phyloP scores from a whole-genome alignment of 2,888 invertebrate genomes.

The Agriopis leucophaearia region DNA sequence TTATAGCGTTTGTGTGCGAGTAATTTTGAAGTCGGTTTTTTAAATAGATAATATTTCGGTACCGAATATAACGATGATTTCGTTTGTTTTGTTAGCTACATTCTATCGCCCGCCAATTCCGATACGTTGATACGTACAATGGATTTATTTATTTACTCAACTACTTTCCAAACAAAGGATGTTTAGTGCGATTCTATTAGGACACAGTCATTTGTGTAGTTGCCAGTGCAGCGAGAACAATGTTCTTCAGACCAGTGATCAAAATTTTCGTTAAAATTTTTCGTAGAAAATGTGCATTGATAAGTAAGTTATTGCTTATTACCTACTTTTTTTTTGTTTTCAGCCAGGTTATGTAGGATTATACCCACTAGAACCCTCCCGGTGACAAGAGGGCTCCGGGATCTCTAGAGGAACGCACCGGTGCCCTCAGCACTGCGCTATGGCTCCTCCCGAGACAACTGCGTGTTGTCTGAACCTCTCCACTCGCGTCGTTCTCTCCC shows the following conservation, averaged over 20 bases:
- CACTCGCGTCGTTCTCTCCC: no score
- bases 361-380: no score
- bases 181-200: constrained; percentile 2
- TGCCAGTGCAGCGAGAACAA: not conserved
- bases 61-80: no score
- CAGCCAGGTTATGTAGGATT: no score
- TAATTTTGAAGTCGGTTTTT: no score
- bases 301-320: constrained; percentile 11
- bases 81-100: not conserved
- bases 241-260: constrained; percentile 4
- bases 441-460: no score
- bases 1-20: no score
- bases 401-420: no score
- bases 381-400: no score
- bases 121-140: not conserved
- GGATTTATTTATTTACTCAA: not conserved
- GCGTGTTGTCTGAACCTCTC: no score
- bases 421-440: no score
- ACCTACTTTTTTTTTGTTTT: no score
- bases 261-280: constrained; percentile 7
- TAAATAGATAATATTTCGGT: not conserved
- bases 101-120: not conserved
- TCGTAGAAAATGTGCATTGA: not conserved
- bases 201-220: not conserved
- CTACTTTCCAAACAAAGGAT: constrained; percentile 18